Base-by-base conservation (phyloP, 2,113 vertebrate species). In the Forbesichthys agassizii region DNA sequence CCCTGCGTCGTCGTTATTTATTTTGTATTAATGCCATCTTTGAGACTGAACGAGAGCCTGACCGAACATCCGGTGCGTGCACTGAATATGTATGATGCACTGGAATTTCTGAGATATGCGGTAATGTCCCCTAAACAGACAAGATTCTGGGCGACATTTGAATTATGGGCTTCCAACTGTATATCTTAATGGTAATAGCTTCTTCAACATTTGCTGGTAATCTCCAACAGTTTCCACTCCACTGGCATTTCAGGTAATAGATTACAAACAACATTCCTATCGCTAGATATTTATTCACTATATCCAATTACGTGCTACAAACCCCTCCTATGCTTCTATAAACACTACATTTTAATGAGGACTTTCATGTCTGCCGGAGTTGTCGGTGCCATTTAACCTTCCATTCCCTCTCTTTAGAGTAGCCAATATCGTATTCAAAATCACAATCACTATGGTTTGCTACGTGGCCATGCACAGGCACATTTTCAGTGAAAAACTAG, bases 21-120 rank as follows among this genome's bases (percentile, higher is more conserved):
- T 20, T 56, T 64, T 61, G 70, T 64, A 79, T 86, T 80, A 88
- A 86, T 77, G 77, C 64, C 4, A 87, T 77, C 86, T 89, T 88
- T 88, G 79, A 86, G 69, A 48, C 53, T 27, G 61, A 78, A 82
- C 78, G 81, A 79, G 77, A 69, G 76, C 66, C 57, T 11, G 57
- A 54, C 20, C 1, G 64, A 48, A 36, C 57, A 13, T 46, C 6
- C 0, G 57, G 48, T 68, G 61, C 4, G 33, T 0, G 58, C 62
- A 9, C 56, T n/a, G 58, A 13, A 16, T n/a, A 7, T 71, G 71
- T 20, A 1, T 3, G 61, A 57, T 65, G 58, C 56, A 27, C 10
- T 20, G 66, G 66, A 11, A 0, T 64, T 10, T 16, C 56, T 47
- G 70, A 72, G 36, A 81, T 42, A 42, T 73, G 62, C 11, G 52